Conservation (phyloP, 2,888 invertebrate species). For the Maniola hyperantus region DNA sequence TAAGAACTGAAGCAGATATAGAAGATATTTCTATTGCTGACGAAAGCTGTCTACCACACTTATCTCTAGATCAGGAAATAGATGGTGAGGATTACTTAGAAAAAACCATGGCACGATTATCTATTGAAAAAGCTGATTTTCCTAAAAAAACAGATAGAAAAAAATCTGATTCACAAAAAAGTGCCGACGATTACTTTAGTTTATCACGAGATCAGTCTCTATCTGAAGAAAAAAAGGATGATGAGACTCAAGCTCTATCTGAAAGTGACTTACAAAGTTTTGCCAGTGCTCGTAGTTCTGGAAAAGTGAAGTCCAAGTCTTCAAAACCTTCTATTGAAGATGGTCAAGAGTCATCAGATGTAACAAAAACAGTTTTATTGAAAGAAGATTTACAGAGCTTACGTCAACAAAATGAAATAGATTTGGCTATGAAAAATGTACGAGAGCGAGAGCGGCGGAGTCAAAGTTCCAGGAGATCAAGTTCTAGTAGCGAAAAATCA, state of each 20-base stretch:
- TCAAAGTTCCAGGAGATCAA: constrained; percentile 70
- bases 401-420: constrained; percentile 41
- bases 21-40: constrained; percentile 93
- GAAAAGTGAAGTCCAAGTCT: constrained; percentile 67
- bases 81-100: constrained; percentile 82
- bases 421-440: constrained; percentile 51
- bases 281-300: constrained; percentile 85
- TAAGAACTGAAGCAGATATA: constrained; percentile 92
- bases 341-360: constrained; percentile 60
- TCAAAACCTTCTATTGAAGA: constrained; percentile 62
- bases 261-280: constrained; percentile 86
- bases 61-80: constrained; percentile 78
- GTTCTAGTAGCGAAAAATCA: constrained; percentile 78
- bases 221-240: constrained; percentile 83
- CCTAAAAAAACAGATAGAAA: constrained; percentile 84
- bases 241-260: constrained; percentile 80
- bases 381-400: constrained; percentile 58
- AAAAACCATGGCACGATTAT: constrained; percentile 67
- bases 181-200: constrained; percentile 85
- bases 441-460: constrained; percentile 67
- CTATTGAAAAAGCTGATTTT: constrained; percentile 80
- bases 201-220: constrained; percentile 84
- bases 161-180: constrained; percentile 84
- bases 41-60: constrained; percentile 79
- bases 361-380: constrained; percentile 56